These are phyloP conservation scores for Autographa gamma DNA, from an alignment of 2,888 invertebrate genomes.

Conservation along the genomic window DNA sequence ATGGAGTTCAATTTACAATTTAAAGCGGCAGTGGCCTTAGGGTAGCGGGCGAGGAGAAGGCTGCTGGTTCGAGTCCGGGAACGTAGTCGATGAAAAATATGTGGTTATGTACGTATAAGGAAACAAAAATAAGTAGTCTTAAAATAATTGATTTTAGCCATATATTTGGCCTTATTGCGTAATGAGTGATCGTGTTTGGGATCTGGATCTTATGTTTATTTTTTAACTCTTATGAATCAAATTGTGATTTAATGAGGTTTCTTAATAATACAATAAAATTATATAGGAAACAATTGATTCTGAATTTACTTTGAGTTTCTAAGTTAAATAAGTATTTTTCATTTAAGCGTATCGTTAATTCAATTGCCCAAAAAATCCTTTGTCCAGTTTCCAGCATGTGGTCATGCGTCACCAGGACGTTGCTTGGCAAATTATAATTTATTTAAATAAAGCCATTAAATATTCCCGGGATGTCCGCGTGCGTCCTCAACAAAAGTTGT, in stretches of 20 bases:
- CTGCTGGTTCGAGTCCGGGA: constrained; percentile 43
- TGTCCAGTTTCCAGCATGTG: constrained; percentile 7
- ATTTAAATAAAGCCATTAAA: constrained; percentile 55
- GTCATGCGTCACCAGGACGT: constrained; percentile 25
- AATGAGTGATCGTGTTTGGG: too few relatives aligned
- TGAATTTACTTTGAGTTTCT: too few relatives aligned
- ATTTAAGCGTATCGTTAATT: neutral
- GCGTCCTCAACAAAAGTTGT: constrained; percentile 56
- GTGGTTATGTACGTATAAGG: neutral
- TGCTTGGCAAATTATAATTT: constrained; percentile 52
- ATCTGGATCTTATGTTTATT: too few relatives aligned
- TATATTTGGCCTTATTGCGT: too few relatives aligned
- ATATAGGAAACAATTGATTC: too few relatives aligned
- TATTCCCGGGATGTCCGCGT: constrained; percentile 54
- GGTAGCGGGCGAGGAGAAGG: constrained; percentile 38
- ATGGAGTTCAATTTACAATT: constrained; percentile 57
- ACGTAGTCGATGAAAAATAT: neutral
- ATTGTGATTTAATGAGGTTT: too few relatives aligned
- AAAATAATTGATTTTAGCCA: too few relatives aligned
- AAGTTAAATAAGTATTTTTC: too few relatives aligned
- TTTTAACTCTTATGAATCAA: too few relatives aligned
- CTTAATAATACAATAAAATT: too few relatives aligned
- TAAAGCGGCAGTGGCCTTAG: constrained; percentile 53
- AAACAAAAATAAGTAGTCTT: too few relatives aligned
- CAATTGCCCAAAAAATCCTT: neutral